Conservation (phyloP, 2,888 invertebrate genomes). For the Adineta ricciae region DNA sequence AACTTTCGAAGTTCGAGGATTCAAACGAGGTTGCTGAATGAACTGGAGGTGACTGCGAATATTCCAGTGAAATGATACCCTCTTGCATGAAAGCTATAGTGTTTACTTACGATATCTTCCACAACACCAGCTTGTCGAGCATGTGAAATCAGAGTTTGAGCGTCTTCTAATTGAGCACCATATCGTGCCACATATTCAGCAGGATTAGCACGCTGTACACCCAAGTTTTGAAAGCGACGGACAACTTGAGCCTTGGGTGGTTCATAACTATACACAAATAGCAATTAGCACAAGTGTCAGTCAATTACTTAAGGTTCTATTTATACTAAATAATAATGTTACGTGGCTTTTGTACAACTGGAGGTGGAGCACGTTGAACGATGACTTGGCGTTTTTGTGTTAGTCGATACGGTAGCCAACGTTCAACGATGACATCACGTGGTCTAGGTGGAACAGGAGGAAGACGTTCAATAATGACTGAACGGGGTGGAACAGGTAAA, state of each 20-base stretch:
- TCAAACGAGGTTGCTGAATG: background rate
- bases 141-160: background rate
- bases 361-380: conserved; percentile 8
- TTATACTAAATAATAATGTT: conserved; percentile 15
- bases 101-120: background rate
- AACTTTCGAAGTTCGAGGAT: background rate
- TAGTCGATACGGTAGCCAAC: background rate
- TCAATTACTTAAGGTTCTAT: background rate
- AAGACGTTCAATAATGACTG: conserved; percentile 18
- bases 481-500: background rate
- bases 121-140: conserved; percentile 17
- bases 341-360: background rate
- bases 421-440: conserved; percentile 14
- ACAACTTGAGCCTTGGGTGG: background rate
- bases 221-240: background rate
- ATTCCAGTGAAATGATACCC: background rate
- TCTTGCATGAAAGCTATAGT: too few relatives aligned
- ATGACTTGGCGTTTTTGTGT: background rate
- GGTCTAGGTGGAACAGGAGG: background rate
- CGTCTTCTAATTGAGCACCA: background rate
- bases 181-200: conserved; percentile 28
- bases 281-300: background rate
- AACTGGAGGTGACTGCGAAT: background rate
- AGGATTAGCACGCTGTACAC: conserved; percentile 9
- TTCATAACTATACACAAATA: background rate